These are phyloP conservation scores for Macrotis lagotis DNA, from an alignment of 2,113 vertebrate species.

Conservation along the genomic window DNA sequence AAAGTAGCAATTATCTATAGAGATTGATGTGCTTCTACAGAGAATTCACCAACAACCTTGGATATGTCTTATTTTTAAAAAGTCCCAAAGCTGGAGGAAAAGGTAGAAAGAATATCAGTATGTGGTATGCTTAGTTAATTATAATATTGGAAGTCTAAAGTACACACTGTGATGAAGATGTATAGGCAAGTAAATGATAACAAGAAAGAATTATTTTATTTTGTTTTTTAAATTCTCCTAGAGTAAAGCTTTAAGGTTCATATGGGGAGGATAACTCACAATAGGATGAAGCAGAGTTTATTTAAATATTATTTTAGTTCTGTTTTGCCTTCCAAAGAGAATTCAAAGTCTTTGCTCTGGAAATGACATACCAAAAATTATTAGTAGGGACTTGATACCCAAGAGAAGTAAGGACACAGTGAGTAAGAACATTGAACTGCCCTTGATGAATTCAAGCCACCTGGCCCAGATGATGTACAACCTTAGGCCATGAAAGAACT, in stretches of 20 bases:
- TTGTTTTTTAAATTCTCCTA: neutral
- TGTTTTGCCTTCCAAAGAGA: neutral
- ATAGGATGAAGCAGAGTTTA: neutral
- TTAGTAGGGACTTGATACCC: neutral
- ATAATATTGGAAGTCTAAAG: neutral
- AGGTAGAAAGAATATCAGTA: neutral
- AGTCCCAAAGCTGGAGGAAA: neutral
- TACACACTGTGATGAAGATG: neutral
- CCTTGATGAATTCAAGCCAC: constrained; percentile 1
- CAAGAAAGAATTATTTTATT: neutral
- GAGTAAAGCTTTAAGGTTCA: neutral
- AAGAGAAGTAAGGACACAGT: neutral
- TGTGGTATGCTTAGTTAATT: neutral
- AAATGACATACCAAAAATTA: neutral
- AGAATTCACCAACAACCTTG: neutral
- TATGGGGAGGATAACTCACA: neutral
- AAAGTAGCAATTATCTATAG: neutral
- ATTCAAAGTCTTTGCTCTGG: neutral
- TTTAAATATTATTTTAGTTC: neutral
- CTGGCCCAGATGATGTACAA: neutral
- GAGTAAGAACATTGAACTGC: neutral
- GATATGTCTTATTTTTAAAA: neutral
- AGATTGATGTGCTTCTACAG: neutral
- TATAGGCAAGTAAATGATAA: neutral
- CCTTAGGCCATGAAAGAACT: neutral